A percentile compares a stretch with the other conserved stretches of the same genome.
Conservation (phyloP, 2,797 vertebrate species). For the Bradypodion ventrale region DNA sequence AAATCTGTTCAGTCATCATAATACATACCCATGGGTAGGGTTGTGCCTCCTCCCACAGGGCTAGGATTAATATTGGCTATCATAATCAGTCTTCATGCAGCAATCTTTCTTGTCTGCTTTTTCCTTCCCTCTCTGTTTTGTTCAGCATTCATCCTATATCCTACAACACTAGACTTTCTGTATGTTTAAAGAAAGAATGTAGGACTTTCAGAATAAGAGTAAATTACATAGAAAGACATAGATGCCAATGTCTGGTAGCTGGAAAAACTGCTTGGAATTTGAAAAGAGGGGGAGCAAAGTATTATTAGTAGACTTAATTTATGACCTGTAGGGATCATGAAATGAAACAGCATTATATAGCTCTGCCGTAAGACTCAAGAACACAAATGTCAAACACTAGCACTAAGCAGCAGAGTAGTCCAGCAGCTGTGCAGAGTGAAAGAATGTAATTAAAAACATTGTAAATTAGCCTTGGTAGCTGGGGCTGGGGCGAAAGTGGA, state of each 20-base stretch:
- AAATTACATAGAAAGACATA: constrained; percentile 45
- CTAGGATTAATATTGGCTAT: not conserved
- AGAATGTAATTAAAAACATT: constrained; percentile 62
- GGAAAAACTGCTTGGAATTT: constrained; percentile 26
- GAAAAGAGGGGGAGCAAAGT: constrained; percentile 31
- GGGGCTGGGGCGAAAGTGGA: constrained; percentile 49
- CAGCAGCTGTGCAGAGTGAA: constrained; percentile 54
- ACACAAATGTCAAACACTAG: constrained; percentile 34
- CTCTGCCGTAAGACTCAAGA: constrained; percentile 45
- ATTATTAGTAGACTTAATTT: constrained; percentile 42
- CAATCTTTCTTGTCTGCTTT: too few species aligned
- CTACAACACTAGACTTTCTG: not conserved
- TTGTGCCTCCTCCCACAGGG: too few species aligned
- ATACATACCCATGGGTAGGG: not conserved
- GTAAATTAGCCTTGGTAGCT: constrained; percentile 55
- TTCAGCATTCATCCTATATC: not conserved
- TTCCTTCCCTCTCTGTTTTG: not conserved
- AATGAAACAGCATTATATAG: constrained; percentile 50
- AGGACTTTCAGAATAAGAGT: constrained; percentile 39
- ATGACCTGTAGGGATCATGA: constrained; percentile 23
- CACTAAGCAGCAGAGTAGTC: constrained; percentile 37
- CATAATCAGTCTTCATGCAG: too few species aligned
- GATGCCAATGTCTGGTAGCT: constrained; percentile 34
- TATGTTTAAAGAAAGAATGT: constrained; percentile 43
- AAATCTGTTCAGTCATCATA: not conserved